Percentiles rank a stretch among this genome's conserved stretches.
Evolutionary conservation across 2,113 vertebrate species (phyloP).

Genomic region (Notarius lentiginosus): DNA sequence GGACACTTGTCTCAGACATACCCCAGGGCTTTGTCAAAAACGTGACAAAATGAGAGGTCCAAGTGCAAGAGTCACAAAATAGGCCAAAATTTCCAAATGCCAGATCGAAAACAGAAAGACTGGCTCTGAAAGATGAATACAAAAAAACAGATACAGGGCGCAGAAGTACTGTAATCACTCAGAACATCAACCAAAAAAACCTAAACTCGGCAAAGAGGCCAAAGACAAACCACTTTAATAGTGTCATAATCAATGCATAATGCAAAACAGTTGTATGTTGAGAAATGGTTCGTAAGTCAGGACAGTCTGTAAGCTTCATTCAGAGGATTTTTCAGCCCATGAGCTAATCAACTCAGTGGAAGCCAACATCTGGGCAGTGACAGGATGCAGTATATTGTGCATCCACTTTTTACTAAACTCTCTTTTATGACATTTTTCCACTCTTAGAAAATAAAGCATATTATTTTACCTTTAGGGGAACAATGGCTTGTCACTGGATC

Average conservation of each 20-base stretch:
- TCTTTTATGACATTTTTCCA: neutral
- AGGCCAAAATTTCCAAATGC: neutral
- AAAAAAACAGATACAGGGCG: neutral
- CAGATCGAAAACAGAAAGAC: neutral
- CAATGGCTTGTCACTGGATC: too few relatives aligned
- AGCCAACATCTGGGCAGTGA: neutral
- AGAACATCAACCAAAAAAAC: neutral
- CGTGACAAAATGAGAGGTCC: neutral
- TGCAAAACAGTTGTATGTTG: neutral
- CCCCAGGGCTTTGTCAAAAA: neutral
- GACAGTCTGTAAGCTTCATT: neutral
- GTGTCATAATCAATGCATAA: neutral
- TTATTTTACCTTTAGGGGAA: too few relatives aligned
- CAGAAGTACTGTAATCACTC: neutral
- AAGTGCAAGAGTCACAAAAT: neutral
- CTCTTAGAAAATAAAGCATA: too few relatives aligned
- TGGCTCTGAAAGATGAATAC: neutral
- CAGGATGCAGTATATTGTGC: neutral
- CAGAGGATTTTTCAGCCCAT: neutral
- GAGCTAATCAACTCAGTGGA: neutral
- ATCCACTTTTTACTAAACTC: neutral
- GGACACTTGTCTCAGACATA: neutral
- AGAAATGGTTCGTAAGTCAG: neutral
- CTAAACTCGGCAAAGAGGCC: neutral
- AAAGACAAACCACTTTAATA: neutral